A percentile compares a stretch with the other conserved stretches of the same genome.
Evolutionary conservation across 2,797 vertebrate species (phyloP).

Genomic region (Margarornis squamiger): DNA sequence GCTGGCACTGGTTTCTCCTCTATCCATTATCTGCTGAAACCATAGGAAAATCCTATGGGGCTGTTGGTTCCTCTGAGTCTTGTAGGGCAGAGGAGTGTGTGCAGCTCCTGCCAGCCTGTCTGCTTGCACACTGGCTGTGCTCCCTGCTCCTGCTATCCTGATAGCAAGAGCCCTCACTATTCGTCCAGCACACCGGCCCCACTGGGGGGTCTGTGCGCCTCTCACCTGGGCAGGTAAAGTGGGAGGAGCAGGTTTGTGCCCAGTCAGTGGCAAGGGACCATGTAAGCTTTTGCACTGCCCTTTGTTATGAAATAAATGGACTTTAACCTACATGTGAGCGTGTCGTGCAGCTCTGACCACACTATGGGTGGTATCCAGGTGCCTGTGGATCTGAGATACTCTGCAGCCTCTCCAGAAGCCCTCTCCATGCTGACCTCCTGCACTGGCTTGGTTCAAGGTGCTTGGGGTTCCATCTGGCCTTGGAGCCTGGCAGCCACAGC

Average conservation of each 20-base stretch:
- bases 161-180: not conserved
- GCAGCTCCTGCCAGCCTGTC: not conserved
- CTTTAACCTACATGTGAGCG: not conserved
- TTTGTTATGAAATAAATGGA: conserved; percentile 46
- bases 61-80: not conserved
- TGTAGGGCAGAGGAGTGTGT: accelerated
- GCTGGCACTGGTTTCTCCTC: not conserved
- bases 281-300: not conserved
- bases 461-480: accelerated
- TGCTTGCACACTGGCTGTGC: accelerated
- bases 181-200: accelerated
- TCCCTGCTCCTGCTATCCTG: not conserved
- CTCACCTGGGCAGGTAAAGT: not conserved
- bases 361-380: accelerated
- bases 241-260: not conserved
- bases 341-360: not conserved
- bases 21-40: not conserved
- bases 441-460: not conserved
- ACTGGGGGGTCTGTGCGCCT: not conserved
- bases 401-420: not conserved
- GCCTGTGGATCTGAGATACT: not conserved
- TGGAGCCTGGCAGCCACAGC: accelerated
- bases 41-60: not conserved
- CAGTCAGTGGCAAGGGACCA: not conserved
- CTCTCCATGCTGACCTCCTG: not conserved